Evolutionary conservation across 2,888 invertebrate species (phyloP).

Genomic region (Rosalia funebris): DNA sequence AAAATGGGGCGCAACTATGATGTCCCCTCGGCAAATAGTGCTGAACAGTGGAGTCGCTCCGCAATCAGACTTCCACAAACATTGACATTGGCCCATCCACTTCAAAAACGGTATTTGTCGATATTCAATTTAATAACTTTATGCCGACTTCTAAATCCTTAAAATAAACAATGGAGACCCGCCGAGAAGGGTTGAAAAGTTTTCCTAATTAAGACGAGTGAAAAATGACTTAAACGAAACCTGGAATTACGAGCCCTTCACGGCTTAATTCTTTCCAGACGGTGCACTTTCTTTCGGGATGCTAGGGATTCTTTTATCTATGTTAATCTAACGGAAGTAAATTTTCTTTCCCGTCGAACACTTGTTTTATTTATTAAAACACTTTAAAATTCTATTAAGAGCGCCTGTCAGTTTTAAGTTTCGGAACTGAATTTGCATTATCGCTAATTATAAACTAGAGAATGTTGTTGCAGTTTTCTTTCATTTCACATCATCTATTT

Average conservation of each 20-base stretch:
- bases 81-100: conserved; percentile 49
- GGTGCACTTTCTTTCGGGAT: background rate
- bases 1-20: conserved; percentile 38
- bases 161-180: conserved; percentile 42
- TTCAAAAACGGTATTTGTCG: conserved; percentile 47
- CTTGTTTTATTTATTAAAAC: conserved; percentile 1
- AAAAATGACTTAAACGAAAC: conserved; percentile 16
- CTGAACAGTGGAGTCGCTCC: conserved; percentile 46
- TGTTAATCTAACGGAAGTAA: conserved; percentile 6
- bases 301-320: conserved; percentile 4
- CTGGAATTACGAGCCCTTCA: conserved; percentile 1
- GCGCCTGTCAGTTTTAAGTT: background rate
- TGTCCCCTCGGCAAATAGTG: conserved; percentile 48
- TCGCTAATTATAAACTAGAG: background rate
- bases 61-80: conserved; percentile 52
- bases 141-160: conserved; percentile 42
- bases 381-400: background rate
- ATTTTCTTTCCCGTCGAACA: background rate
- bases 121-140: conserved; percentile 49
- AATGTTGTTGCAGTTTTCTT: too few species aligned
- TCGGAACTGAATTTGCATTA: background rate
- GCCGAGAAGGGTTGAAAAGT: conserved; percentile 17
- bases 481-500: too few species aligned
- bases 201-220: conserved; percentile 30
- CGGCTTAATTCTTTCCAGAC: conserved; percentile 5